Conservation (phyloP, 1,140 invertebrate genomes). For the Philopotamus ludificatus region DNA sequence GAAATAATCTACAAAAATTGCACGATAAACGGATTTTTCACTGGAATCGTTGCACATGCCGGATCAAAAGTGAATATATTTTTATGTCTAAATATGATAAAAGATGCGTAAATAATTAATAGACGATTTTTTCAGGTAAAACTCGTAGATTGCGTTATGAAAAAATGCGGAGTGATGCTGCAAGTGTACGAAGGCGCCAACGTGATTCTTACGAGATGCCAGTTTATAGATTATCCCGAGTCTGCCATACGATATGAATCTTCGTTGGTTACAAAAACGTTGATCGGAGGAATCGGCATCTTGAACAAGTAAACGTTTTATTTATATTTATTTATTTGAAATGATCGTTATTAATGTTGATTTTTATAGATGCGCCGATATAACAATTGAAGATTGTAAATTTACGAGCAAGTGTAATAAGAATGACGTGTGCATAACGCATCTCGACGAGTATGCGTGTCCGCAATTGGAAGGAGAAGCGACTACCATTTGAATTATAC, state of each 20-base stretch:
- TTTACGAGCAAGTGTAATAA: conserved; percentile 20
- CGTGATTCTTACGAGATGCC: conserved; percentile 19
- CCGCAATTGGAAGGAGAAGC: conserved; percentile 25
- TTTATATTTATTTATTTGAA: background rate
- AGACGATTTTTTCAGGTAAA: conserved; percentile 23
- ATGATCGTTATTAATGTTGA: background rate
- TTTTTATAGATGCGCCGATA: conserved; percentile 31
- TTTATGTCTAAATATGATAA: background rate
- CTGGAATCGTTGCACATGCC: conserved; percentile 32
- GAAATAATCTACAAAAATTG: conserved; percentile 13
- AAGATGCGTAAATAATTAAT: background rate
- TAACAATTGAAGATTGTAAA: conserved; percentile 25
- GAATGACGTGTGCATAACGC: conserved; percentile 29
- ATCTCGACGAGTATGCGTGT: conserved; percentile 31
- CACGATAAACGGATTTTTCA: conserved; percentile 30
- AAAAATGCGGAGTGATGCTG: conserved; percentile 28
- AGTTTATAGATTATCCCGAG: conserved; percentile 24
- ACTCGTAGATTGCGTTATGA: conserved; percentile 27
- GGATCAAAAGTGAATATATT: conserved; percentile 24
- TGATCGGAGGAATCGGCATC: conserved; percentile 14
- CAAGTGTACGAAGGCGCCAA: conserved; percentile 29
- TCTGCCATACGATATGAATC: conserved; percentile 33
- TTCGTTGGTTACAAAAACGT: background rate
- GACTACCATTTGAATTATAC: no score
- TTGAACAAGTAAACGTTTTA: conserved; percentile 25